A percentile compares a stretch with the other conserved stretches of the same genome.
These are phyloP conservation scores for Coptodon rendalli DNA, from an alignment of 2,113 vertebrate genomes.

Conservation along the genomic window DNA sequence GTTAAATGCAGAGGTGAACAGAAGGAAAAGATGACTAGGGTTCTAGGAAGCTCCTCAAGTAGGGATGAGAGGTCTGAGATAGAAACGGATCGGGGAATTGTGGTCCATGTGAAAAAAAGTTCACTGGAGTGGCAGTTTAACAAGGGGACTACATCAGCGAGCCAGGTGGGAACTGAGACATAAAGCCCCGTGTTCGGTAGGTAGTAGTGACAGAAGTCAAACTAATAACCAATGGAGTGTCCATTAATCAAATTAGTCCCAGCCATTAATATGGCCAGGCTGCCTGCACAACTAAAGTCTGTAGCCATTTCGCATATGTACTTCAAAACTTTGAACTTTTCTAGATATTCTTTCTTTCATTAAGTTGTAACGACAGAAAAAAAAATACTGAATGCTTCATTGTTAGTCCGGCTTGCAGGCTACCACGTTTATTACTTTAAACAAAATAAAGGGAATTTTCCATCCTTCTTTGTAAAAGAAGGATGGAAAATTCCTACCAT, in stretches of 20 bases:
- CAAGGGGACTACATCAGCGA: fast-evolving
- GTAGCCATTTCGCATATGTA: background rate
- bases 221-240: background rate
- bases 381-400: background rate
- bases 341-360: fast-evolving
- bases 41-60: background rate
- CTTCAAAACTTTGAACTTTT: background rate
- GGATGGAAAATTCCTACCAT: background rate
- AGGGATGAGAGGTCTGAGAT: background rate
- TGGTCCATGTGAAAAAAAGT: background rate
- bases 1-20: background rate
- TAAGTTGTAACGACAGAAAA: background rate
- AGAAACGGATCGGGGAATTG: background rate
- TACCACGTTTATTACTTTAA: background rate
- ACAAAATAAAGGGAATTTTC: background rate
- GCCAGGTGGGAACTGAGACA: background rate
- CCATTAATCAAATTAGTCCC: background rate
- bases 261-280: background rate
- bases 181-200: background rate
- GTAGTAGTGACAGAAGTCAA: background rate
- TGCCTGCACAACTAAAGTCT: background rate
- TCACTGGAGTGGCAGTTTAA: background rate
- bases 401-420: background rate
- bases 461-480: background rate
- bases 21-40: background rate